phyloP scores from a whole-genome alignment of 2,797 vertebrate genomes.

The Malacoraja senta region DNA sequence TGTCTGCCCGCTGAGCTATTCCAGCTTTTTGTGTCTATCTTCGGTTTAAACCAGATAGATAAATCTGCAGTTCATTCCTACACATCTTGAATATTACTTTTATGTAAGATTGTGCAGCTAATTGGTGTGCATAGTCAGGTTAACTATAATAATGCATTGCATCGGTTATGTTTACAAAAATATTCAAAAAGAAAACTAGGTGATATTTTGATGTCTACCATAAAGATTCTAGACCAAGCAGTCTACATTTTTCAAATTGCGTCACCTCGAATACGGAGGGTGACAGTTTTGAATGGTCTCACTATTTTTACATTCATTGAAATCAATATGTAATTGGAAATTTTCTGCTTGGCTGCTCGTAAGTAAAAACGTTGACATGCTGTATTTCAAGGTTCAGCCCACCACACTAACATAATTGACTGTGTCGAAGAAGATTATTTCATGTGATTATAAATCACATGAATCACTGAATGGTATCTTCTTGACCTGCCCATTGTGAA shows the following conservation, averaged over 20 bases:
- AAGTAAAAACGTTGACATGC: not conserved
- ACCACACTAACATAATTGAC: not conserved
- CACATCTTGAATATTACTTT: not conserved
- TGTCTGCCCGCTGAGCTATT: no score
- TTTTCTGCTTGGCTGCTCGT: not conserved
- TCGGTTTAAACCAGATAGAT: no score
- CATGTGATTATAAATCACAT: not conserved
- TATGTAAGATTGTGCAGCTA: not conserved
- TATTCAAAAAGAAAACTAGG: not conserved
- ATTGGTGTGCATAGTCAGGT: not conserved
- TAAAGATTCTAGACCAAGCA: no score
- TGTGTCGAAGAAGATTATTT: not conserved
- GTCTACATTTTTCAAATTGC: not conserved
- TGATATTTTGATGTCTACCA: no score
- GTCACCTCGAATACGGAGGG: not conserved
- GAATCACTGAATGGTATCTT: not conserved
- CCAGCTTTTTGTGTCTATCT: no score
- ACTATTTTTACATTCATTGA: not conserved
- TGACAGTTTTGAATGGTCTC: not conserved
- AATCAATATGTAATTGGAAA: not conserved
- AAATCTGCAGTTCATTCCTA: no score
- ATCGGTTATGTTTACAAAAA: not conserved
- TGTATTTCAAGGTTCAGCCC: not conserved
- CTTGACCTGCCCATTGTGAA: not conserved
- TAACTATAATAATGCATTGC: not conserved